Conservation (phyloP, 2,113 vertebrate genomes). For the Amphilophus citrinellus region DNA sequence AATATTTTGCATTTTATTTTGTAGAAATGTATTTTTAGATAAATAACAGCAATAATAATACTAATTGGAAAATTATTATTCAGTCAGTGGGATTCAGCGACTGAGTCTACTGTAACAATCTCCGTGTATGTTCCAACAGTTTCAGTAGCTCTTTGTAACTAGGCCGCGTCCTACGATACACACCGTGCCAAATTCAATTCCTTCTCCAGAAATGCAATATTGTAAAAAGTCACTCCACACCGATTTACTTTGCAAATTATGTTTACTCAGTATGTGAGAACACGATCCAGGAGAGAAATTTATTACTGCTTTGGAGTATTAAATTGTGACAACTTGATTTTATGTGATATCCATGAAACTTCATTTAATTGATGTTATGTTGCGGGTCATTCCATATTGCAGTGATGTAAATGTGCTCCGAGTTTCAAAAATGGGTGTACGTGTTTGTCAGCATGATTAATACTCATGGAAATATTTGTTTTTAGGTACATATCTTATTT, state of each 20-base stretch:
- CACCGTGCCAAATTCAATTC: slow-evolving; percentile 55
- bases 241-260: slow-evolving; percentile 36
- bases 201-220: slow-evolving; percentile 30
- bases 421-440: slow-evolving; percentile 49
- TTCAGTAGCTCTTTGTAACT: slow-evolving; percentile 45
- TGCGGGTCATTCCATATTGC: slow-evolving; percentile 32
- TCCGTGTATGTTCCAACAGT: slow-evolving; percentile 25
- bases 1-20: slow-evolving; percentile 62
- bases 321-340: slow-evolving; percentile 16
- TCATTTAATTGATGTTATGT: slow-evolving; percentile 45
- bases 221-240: slow-evolving; percentile 30
- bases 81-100: slow-evolving; percentile 25
- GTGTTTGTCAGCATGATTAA: slow-evolving; percentile 32
- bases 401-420: slow-evolving; percentile 28
- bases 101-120: slow-evolving; percentile 30
- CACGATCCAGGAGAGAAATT: slow-evolving; percentile 45
- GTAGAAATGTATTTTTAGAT: slow-evolving; percentile 68
- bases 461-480: slow-evolving; percentile 35
- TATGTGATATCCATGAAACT: slow-evolving; percentile 21
- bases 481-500: slow-evolving; percentile 61
- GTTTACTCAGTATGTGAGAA: slow-evolving; percentile 45
- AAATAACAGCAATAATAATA: slow-evolving; percentile 54
- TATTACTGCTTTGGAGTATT: slow-evolving; percentile 41
- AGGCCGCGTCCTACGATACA: slow-evolving; percentile 10
- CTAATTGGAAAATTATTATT: slow-evolving; percentile 31